Evolutionary conservation across 2,113 vertebrate genomes (phyloP).

Genomic region (Formicarius rufipectus): DNA sequence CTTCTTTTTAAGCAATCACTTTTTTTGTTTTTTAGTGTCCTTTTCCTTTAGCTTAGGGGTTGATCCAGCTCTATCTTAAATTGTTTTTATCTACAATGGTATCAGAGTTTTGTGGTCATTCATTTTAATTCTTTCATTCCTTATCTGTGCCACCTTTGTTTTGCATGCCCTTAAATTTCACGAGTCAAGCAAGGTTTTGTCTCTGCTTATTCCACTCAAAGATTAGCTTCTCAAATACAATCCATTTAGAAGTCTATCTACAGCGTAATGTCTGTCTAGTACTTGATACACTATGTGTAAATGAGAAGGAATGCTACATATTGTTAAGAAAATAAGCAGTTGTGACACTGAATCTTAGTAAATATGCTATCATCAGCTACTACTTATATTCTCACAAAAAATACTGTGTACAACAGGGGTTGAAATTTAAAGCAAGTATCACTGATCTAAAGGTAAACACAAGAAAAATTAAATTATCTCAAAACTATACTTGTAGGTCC

Average conservation of each 20-base stretch:
- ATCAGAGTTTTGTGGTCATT: slow-evolving; percentile 39
- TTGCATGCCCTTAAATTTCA: slow-evolving; percentile 15
- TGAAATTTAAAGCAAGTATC: neutral
- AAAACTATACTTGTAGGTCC: neutral
- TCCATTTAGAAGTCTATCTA: neutral
- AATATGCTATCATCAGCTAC: neutral
- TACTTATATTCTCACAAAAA: neutral
- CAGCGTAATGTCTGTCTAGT: neutral
- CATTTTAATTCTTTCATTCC: slow-evolving; percentile 55
- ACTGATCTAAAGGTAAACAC: neutral
- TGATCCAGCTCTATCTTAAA: neutral
- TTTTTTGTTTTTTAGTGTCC: neutral
- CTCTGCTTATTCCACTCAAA: neutral
- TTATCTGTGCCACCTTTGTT: slow-evolving; percentile 56
- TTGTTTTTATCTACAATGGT: neutral
- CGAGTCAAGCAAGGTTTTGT: slow-evolving; percentile 24
- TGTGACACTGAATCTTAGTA: neutral
- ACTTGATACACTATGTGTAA: neutral
- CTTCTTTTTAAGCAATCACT: neutral
- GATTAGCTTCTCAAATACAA: slow-evolving; percentile 19
- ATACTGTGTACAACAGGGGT: neutral
- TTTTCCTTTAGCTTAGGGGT: slow-evolving; percentile 7
- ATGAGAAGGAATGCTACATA: neutral
- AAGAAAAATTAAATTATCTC: neutral
- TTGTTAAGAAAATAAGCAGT: neutral